A percentile compares a stretch with the other conserved stretches of the same genome.
Conservation (phyloP, 1,140 invertebrate species). For the Antheraea pernyi region DNA sequence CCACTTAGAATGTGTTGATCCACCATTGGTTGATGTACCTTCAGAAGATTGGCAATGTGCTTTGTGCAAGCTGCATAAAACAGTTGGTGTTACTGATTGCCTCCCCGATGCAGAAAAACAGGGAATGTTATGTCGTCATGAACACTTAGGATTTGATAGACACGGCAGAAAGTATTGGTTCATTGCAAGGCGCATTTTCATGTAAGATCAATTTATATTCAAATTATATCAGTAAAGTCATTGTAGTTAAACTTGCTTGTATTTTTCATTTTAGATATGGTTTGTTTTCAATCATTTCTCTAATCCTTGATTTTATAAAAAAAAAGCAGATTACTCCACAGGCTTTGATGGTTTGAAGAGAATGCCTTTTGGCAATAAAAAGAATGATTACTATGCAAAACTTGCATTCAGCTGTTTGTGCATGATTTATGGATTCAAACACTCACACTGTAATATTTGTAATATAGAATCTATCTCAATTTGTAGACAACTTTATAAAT, state of each 20-base stretch:
- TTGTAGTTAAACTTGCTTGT: no score
- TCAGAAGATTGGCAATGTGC: conserved; percentile 98
- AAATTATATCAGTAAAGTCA: not conserved
- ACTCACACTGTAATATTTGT: no score
- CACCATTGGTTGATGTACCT: conserved; percentile 94
- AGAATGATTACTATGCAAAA: no score
- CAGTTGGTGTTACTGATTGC: conserved; percentile 95
- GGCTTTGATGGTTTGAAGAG: no score
- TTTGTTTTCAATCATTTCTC: no score
- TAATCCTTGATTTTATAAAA: no score
- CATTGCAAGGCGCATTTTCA: conserved; percentile 92
- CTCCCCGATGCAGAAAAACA: conserved; percentile 94
- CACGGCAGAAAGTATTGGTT: conserved; percentile 99
- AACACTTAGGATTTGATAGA: conserved; percentile 95
- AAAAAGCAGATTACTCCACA: no score
- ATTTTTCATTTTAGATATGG: not conserved
- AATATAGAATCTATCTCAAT: no score
- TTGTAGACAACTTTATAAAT: no score
- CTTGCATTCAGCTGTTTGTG: no score
- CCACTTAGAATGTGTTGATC: conserved; percentile 97
- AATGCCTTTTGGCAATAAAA: no score
- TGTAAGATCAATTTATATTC: conserved; percentile 82
- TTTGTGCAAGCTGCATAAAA: conserved; percentile 94
- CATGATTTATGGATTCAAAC: no score
- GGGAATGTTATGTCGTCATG: conserved; percentile 93